These are phyloP conservation scores for Fundulus diaphanus DNA, from an alignment of 2,797 vertebrate genomes.

Conservation along the genomic window DNA sequence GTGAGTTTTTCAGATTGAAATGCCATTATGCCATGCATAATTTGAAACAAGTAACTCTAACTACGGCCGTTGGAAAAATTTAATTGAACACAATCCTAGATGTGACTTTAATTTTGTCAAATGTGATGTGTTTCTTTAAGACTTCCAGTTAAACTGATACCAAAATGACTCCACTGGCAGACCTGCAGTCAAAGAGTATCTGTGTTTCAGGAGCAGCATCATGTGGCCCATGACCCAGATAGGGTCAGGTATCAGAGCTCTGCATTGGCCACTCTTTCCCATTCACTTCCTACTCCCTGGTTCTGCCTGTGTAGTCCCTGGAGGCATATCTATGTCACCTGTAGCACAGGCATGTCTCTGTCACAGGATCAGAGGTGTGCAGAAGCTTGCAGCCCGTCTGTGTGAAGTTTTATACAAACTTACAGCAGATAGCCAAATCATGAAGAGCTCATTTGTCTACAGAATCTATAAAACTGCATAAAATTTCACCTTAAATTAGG, in stretches of 20 bases:
- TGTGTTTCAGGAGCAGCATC: constrained; percentile 10
- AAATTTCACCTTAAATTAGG: background rate
- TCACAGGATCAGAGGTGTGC: constrained; percentile 40
- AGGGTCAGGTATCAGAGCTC: constrained; percentile 61
- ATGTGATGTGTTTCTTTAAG: background rate
- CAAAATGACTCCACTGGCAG: background rate
- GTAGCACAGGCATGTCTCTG: constrained; percentile 61
- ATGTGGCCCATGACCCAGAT: constrained; percentile 57
- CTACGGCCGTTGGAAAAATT: background rate
- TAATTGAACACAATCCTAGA: too few species aligned
- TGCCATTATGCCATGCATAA: too few species aligned
- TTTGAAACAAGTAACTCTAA: background rate
- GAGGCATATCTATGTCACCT: constrained; percentile 71
- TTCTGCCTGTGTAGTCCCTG: constrained; percentile 38
- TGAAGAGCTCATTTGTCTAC: background rate
- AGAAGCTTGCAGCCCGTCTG: constrained; percentile 8
- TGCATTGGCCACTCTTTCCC: constrained; percentile 13
- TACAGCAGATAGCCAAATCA: background rate
- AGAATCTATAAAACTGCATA: background rate
- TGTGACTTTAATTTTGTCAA: background rate
- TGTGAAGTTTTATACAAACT: background rate
- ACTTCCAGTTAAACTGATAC: background rate
- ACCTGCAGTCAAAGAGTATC: constrained; percentile 19
- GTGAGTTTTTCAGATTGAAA: too few species aligned
- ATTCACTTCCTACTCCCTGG: constrained; percentile 7